A percentile compares a stretch with the other conserved stretches of the same genome.
phyloP scores from a whole-genome alignment of 2,113 vertebrate genomes.

The Nyctibius bracteatus region DNA sequence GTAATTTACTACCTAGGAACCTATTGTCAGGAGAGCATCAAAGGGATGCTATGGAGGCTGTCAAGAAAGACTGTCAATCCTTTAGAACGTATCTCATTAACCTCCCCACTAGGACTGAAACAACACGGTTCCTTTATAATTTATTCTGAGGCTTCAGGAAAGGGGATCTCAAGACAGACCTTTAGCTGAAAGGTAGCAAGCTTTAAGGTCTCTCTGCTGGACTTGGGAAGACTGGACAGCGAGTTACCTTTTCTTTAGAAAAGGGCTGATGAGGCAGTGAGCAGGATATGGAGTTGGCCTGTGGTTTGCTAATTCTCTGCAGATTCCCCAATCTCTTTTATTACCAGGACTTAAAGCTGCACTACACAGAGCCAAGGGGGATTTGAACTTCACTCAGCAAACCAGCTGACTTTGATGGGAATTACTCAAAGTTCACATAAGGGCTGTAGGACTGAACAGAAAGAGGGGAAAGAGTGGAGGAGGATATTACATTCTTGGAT shows the following conservation, averaged over 20 bases:
- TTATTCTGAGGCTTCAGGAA: background rate
- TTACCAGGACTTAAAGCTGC: slow-evolving; percentile 31
- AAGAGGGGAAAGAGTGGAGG: slow-evolving; percentile 30
- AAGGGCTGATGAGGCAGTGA: slow-evolving; percentile 25
- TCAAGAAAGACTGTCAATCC: background rate
- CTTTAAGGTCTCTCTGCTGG: background rate
- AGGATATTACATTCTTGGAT: slow-evolving; percentile 63
- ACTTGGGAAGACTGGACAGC: background rate
- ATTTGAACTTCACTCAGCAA: slow-evolving; percentile 40
- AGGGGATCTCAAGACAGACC: background rate
- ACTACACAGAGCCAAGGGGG: slow-evolving; percentile 20
- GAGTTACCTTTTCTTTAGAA: background rate
- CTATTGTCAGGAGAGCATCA: background rate
- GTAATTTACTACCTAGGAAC: slow-evolving; percentile 13
- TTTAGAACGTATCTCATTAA: background rate
- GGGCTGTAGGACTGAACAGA: slow-evolving; percentile 43
- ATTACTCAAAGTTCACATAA: slow-evolving; percentile 44
- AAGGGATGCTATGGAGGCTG: background rate
- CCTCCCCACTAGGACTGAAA: background rate
- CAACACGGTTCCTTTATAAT: background rate
- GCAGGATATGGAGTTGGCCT: slow-evolving; percentile 27
- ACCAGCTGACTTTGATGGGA: slow-evolving; percentile 57
- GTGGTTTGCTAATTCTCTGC: slow-evolving; percentile 3
- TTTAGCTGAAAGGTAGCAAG: background rate
- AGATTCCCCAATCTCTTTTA: slow-evolving; percentile 29